Percentiles rank a stretch among this genome's conserved stretches.
These are phyloP conservation scores for Buathra laborator DNA, from an alignment of 2,888 invertebrate species.

Conservation along the genomic window DNA sequence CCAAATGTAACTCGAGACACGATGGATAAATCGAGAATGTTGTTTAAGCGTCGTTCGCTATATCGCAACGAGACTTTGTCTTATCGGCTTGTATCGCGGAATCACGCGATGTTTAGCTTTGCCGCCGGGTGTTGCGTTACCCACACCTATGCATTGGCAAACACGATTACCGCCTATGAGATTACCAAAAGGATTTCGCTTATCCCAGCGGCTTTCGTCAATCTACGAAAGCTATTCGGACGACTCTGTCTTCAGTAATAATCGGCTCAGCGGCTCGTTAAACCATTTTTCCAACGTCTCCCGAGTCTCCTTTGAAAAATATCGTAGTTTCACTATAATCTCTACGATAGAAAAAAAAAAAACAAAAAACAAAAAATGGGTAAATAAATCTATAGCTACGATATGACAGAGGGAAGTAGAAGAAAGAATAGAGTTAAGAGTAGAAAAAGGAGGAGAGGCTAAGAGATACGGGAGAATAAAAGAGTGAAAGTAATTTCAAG, in stretches of 20 bases:
- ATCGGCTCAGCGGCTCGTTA: background rate
- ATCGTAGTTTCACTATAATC: constrained; percentile 35
- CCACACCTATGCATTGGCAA: constrained; percentile 20
- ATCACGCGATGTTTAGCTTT: background rate
- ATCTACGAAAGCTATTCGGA: background rate
- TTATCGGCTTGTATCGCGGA: constrained; percentile 30
- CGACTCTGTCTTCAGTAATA: background rate
- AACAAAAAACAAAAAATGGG: background rate
- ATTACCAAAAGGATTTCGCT: constrained; percentile 33
- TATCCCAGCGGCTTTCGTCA: background rate
- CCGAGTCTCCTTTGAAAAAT: constrained; percentile 65
- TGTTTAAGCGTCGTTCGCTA: background rate
- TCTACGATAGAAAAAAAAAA: constrained; percentile 24
- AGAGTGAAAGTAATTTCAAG: constrained; percentile 17
- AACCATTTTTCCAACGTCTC: constrained; percentile 60
- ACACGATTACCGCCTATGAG: background rate
- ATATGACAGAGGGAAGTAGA: background rate
- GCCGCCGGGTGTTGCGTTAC: background rate
- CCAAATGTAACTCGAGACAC: constrained; percentile 66
- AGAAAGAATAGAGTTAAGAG: background rate
- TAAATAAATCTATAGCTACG: background rate
- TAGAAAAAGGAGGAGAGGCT: constrained; percentile 19
- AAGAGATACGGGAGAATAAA: constrained; percentile 4
- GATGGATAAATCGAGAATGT: constrained; percentile 22
- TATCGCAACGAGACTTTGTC: background rate